These are phyloP conservation scores for Zeus faber DNA, from an alignment of 2,113 vertebrate species.

Conservation along the genomic window DNA sequence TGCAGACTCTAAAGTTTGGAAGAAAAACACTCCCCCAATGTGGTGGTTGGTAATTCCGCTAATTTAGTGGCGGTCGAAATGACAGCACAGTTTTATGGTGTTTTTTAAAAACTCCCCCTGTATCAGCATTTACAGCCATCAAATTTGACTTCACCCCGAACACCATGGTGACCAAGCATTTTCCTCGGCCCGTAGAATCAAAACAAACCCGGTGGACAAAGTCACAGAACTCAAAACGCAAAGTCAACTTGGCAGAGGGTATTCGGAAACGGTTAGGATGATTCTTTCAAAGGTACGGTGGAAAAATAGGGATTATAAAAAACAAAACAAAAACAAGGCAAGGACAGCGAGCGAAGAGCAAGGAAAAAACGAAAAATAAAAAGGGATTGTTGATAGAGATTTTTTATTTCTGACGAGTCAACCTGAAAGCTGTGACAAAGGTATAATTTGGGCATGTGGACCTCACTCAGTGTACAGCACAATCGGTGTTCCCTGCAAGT, in stretches of 20 bases:
- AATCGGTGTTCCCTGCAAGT: slow-evolving; percentile 46
- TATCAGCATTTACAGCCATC: slow-evolving; percentile 31
- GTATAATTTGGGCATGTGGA: slow-evolving; percentile 47
- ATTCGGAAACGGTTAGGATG: background rate
- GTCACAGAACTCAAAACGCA: slow-evolving; percentile 34
- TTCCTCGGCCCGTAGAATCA: slow-evolving; percentile 25
- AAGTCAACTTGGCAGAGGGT: slow-evolving; percentile 4
- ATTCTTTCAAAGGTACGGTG: background rate
- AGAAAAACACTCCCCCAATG: slow-evolving; percentile 18
- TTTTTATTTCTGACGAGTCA: slow-evolving; percentile 40
- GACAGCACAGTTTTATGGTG: slow-evolving; percentile 39
- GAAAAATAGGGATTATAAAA: background rate
- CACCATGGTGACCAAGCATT: slow-evolving; percentile 37
- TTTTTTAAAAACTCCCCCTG: slow-evolving; percentile 18
- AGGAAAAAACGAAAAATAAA: slow-evolving; percentile 16
- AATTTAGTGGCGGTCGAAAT: slow-evolving; percentile 17
- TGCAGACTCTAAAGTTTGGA: slow-evolving; percentile 32
- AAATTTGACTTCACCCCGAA: slow-evolving; percentile 12
- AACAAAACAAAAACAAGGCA: background rate
- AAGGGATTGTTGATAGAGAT: too few species aligned
- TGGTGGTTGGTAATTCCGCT: background rate
- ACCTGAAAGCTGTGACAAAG: slow-evolving; percentile 28
- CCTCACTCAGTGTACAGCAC: slow-evolving; percentile 33
- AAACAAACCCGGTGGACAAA: slow-evolving; percentile 26
- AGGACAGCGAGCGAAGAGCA: background rate